Evolutionary conservation across 2,888 invertebrate species (phyloP).

Genomic region (Drosophila neotestacea): DNA sequence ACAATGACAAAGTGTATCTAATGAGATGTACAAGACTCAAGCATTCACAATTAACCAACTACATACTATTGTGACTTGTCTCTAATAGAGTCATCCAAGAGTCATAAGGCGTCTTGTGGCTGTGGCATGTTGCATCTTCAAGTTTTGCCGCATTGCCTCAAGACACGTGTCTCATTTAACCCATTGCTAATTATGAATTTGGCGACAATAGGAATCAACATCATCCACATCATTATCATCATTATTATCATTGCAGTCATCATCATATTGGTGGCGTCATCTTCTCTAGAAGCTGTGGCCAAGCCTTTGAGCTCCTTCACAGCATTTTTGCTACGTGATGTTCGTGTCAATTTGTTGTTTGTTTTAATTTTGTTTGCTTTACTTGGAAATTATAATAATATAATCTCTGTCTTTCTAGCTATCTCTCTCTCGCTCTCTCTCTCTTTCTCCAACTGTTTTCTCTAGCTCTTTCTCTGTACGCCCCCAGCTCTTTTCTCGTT

Average conservation of each 20-base stretch:
- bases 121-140: conserved; percentile 53
- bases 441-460: neutral
- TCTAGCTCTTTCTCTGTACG: neutral
- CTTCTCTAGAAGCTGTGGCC: conserved; percentile 22
- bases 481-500: conserved; percentile 9
- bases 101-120: conserved; percentile 19
- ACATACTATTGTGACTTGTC: conserved; percentile 15
- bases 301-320: conserved; percentile 55
- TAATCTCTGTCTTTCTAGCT: conserved; percentile 56
- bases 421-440: neutral
- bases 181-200: conserved; percentile 73
- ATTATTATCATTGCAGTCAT: neutral
- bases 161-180: conserved; percentile 51
- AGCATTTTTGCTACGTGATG: conserved; percentile 70
- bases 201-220: conserved; percentile 60
- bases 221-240: neutral
- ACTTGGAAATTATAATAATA: conserved; percentile 80
- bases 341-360: conserved; percentile 79
- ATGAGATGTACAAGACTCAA: conserved; percentile 59
- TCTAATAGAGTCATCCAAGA: conserved; percentile 33
- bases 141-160: conserved; percentile 59
- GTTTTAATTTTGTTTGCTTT: conserved; percentile 70
- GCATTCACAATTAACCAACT: conserved; percentile 22
- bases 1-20: conserved; percentile 37
- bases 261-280: conserved; percentile 32